These are phyloP conservation scores for Drosophila littoralis DNA, from an alignment of 1,140 invertebrate species.

Conservation along the genomic window DNA sequence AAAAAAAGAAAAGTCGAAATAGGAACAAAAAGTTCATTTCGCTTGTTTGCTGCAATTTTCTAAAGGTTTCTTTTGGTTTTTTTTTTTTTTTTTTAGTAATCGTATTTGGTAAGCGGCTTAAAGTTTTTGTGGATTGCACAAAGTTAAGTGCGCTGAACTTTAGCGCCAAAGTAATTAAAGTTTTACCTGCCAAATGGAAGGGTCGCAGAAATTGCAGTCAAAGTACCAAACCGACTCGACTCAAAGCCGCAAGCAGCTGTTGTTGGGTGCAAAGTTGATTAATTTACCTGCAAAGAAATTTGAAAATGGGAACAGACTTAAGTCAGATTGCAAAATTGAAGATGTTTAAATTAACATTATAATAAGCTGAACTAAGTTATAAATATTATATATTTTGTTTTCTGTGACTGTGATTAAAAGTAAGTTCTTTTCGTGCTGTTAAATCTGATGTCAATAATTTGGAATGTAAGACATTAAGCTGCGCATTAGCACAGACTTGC, in stretches of 20 bases:
- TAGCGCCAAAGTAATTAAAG: slow-evolving; percentile 75
- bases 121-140: slow-evolving; percentile 55
- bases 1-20: neutral
- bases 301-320: slow-evolving; percentile 5
- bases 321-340: neutral
- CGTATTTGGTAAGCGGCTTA: slow-evolving; percentile 65
- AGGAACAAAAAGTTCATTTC: slow-evolving; percentile 7
- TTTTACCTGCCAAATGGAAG: slow-evolving; percentile 36
- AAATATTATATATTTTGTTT: neutral
- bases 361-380: neutral
- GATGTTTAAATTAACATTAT: neutral
- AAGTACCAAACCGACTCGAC: slow-evolving; percentile 49
- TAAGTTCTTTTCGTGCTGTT: too few relatives aligned
- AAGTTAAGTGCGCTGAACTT: slow-evolving; percentile 69
- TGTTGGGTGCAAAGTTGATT: slow-evolving; percentile 18
- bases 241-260: slow-evolving; percentile 14
- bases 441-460: too few relatives aligned
- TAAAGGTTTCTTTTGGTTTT: slow-evolving; percentile 34
- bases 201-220: slow-evolving; percentile 14
- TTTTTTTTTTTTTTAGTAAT: slow-evolving; percentile 9
- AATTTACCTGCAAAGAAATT: slow-evolving; percentile 64
- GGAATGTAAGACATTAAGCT: too few relatives aligned
- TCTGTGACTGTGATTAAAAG: too few relatives aligned
- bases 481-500: too few relatives aligned
- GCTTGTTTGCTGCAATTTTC: slow-evolving; percentile 38